Evolutionary conservation across 2,113 vertebrate genomes (phyloP), one percentile per base, ranked within the genome.

Genomic region (Brachyhypopomus gauderio): DNA sequence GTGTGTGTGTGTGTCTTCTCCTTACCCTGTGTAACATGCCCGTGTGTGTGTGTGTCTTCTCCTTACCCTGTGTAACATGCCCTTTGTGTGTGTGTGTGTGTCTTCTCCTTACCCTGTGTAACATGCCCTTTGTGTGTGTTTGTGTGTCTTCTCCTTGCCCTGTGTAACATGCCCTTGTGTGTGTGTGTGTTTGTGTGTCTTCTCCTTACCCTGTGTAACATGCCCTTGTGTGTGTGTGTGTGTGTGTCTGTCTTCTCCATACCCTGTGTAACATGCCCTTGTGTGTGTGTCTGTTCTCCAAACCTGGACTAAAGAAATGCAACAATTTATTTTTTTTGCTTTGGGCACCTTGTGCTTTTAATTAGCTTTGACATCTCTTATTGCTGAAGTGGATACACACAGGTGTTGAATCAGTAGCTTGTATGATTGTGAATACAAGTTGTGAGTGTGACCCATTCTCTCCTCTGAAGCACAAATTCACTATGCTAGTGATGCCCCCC

Each of bases 191-290:
- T n/a, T n/a, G n/a, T n/a, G n/a, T n/a, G n/a, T 71, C 59, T 58
- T 23, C 22, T 70, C 56, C 48, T 72, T 70, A 79, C 77, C 67
- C 59, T 67, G 55, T 45, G 30, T 55, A 74, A 62, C 73, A 64
- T 76, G 55, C 36, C 70, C 52, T 55, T 30, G 14, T 30, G 36
- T n/a, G 30, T 56, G 14, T n/a, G n/a, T n/a, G n/a, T n/a, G n/a
- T n/a, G n/a, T n/a, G n/a, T n/a, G n/a, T n/a, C n/a, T n/a, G n/a
- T n/a, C n/a, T n/a, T n/a, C n/a, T n/a, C n/a, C n/a, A n/a, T n/a
- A n/a, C n/a, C n/a, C n/a, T n/a, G n/a, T n/a, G n/a, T n/a, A n/a
- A n/a, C n/a, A n/a, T n/a, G n/a, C n/a, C n/a, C n/a, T n/a, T n/a
- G n/a, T n/a, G n/a, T n/a, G n/a, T n/a, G 20, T 23, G 41, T 36